Evolutionary conservation across 2,797 vertebrate species (phyloP).

Genomic region (Gallirallus australis): DNA sequence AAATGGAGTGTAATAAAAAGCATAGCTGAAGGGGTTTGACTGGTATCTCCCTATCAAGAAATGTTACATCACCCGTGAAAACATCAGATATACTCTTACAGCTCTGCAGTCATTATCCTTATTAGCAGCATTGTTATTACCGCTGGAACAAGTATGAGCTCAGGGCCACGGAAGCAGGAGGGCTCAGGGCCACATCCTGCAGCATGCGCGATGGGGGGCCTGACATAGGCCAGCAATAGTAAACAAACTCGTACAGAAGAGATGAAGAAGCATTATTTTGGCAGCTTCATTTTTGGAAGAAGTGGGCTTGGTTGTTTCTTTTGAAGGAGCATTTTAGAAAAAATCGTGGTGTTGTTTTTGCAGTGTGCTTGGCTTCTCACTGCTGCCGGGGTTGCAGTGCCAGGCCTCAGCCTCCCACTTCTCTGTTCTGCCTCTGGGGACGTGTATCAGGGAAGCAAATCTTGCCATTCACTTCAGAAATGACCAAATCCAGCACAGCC

Average conservation of each 20-base stretch:
- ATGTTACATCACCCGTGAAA: slow-evolving; percentile 59
- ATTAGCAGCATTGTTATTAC: slow-evolving; percentile 9
- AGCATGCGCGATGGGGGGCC: not conserved
- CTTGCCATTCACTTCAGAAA: not conserved
- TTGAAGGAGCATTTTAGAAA: not conserved
- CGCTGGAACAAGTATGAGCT: not conserved
- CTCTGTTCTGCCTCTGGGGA: not conserved
- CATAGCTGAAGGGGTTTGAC: slow-evolving; percentile 52
- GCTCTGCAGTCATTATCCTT: slow-evolving; percentile 31
- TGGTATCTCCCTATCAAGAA: slow-evolving; percentile 23
- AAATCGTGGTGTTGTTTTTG: not conserved
- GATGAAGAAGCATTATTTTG: not conserved
- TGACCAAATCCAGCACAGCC: not conserved
- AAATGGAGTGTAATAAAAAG: slow-evolving; percentile 29
- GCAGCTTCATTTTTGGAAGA: not conserved
- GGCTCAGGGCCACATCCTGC: not conserved
- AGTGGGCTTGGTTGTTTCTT: not conserved
- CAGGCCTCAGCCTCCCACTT: not conserved
- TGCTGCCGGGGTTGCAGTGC: accelerated
- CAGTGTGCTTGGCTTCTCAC: accelerated
- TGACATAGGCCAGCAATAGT: not conserved
- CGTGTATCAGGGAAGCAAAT: not conserved
- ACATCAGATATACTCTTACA: slow-evolving; percentile 8
- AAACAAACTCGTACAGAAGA: not conserved
- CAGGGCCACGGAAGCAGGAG: slow-evolving; percentile 32